Conservation (phyloP, 2,888 invertebrate species). For the Parapristionchus giblindavisi region DNA sequence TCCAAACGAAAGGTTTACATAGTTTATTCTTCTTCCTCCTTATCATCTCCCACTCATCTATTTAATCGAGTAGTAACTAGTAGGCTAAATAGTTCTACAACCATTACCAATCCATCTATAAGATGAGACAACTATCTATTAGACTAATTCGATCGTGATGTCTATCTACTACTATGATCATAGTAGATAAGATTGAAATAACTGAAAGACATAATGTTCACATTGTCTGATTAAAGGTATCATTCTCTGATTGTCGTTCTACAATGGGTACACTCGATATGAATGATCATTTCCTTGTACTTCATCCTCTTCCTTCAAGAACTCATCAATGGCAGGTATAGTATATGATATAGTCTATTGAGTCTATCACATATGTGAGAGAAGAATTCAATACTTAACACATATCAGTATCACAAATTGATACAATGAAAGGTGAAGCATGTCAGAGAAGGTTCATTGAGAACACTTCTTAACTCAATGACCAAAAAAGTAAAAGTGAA, state of each 20-base stretch:
- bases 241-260: constrained; percentile 64
- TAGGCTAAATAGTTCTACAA: too few relatives aligned
- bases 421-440: too few relatives aligned
- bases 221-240: constrained; percentile 47
- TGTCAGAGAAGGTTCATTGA: too few relatives aligned
- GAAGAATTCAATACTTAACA: too few relatives aligned
- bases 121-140: background rate
- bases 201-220: background rate
- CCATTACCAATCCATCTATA: too few relatives aligned
- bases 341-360: too few relatives aligned
- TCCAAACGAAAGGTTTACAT: constrained; percentile 36
- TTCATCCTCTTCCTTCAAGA: constrained; percentile 65
- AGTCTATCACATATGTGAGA: too few relatives aligned
- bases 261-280: constrained; percentile 65
- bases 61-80: too few relatives aligned
- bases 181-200: background rate
- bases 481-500: too few relatives aligned
- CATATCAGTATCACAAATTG: too few relatives aligned
- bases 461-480: background rate
- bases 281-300: constrained; percentile 66
- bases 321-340: constrained; percentile 35
- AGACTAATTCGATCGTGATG: background rate
- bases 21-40: background rate
- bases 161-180: background rate
- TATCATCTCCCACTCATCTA: too few relatives aligned